These are phyloP conservation scores for Metacarcinus magister DNA, from an alignment of 2,888 invertebrate species.

Conservation along the genomic window DNA sequence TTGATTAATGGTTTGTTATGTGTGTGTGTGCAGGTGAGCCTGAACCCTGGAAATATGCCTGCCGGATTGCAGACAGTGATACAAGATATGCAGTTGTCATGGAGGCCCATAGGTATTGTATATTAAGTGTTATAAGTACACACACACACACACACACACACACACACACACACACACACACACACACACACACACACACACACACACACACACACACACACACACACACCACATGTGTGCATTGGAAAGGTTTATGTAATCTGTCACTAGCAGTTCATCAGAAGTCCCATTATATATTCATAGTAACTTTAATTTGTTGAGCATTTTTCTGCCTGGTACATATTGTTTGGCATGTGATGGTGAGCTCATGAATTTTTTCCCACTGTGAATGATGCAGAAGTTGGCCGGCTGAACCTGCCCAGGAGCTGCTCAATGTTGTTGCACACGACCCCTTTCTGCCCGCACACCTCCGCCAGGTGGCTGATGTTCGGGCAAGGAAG, in stretches of 20 bases:
- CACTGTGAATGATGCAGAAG: background rate
- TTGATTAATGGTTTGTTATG: background rate
- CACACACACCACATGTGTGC: background rate
- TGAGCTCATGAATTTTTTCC: background rate
- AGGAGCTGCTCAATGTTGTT: constrained; percentile 61
- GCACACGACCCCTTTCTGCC: constrained; percentile 62
- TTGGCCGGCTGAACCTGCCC: constrained; percentile 66
- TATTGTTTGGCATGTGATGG: background rate
- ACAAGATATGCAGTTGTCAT: constrained; percentile 58
- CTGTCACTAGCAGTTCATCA: background rate
- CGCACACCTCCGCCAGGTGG: constrained; percentile 31
- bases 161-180: background rate
- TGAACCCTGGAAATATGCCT: constrained; percentile 73
- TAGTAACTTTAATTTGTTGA: background rate
- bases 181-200: background rate
- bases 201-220: background rate
- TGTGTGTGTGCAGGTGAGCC: constrained; percentile 61
- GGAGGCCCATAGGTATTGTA: constrained; percentile 65
- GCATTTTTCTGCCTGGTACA: background rate
- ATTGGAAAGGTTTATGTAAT: background rate
- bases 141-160: background rate
- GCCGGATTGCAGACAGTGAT: constrained; percentile 59
- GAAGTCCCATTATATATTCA: background rate
- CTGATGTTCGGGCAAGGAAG: constrained; percentile 44
- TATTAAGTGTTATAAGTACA: background rate